These are phyloP conservation scores for Balaeniceps rex DNA, from an alignment of 2,113 vertebrate species.

Conservation along the genomic window DNA sequence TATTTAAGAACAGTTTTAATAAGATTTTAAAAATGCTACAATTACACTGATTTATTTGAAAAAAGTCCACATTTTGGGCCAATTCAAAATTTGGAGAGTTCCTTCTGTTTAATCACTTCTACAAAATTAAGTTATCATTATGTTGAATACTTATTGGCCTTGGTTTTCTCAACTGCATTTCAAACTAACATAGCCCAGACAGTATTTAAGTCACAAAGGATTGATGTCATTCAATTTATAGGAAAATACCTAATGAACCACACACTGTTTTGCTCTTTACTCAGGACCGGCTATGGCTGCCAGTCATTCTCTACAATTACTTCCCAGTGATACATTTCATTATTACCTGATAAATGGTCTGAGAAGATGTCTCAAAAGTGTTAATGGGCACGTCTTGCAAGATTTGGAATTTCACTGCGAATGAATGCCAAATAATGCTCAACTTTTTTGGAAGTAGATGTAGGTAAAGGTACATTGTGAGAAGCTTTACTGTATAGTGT, in stretches of 20 bases:
- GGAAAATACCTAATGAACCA: background rate
- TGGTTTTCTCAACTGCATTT: background rate
- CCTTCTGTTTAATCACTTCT: background rate
- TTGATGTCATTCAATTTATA: background rate
- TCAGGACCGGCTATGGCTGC: background rate
- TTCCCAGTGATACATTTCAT: background rate
- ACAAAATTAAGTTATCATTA: background rate
- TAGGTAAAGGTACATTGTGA: background rate
- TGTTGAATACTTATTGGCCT: background rate
- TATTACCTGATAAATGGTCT: background rate
- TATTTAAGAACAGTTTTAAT: background rate
- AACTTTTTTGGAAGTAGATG: background rate
- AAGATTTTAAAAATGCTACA: background rate
- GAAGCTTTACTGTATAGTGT: background rate
- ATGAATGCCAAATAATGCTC: background rate
- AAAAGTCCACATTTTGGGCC: background rate
- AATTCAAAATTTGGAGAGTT: background rate
- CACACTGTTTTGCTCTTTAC: background rate
- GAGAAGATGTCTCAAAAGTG: background rate
- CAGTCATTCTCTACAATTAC: background rate
- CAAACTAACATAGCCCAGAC: background rate
- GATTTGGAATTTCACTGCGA: background rate
- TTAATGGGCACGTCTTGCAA: background rate
- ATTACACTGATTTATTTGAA: background rate
- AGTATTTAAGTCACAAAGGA: background rate